These are phyloP conservation scores for Hirudinaria manillensis DNA, from an alignment of 2,888 invertebrate genomes.

Conservation along the genomic window DNA sequence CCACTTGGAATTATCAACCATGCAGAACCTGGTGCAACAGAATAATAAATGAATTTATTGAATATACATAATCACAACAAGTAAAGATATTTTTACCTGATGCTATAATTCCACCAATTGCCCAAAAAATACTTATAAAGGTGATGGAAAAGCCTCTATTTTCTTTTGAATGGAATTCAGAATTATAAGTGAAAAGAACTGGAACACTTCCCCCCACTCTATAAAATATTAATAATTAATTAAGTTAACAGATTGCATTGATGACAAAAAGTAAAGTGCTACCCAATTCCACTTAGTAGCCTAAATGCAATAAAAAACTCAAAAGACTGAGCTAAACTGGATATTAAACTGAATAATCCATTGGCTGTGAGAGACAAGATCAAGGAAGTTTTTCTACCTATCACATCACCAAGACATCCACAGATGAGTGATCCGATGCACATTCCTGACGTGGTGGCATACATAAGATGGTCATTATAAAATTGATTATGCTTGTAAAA, in stretches of 20 bases:
- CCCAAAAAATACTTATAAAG: background rate
- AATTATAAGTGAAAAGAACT: background rate
- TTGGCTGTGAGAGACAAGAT: background rate
- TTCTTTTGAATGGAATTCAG: background rate
- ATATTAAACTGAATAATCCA: background rate
- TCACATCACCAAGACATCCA: conserved; percentile 1
- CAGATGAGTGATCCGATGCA: background rate
- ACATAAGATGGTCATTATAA: too few relatives aligned
- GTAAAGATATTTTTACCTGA: background rate
- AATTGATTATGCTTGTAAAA: too few relatives aligned
- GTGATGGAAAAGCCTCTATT: background rate
- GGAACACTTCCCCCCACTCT: conserved; percentile 1
- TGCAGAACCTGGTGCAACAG: background rate
- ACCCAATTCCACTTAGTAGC: background rate
- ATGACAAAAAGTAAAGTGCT: background rate
- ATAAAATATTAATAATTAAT: background rate
- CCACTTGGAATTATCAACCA: background rate
- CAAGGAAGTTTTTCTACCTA: background rate
- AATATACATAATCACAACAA: too few relatives aligned
- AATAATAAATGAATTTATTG: background rate
- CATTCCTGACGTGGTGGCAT: background rate
- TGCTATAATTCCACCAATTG: conserved; percentile 4
- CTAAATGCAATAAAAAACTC: background rate
- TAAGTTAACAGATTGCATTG: background rate
- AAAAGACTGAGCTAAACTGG: background rate